Base-by-base conservation (phyloP, 30 jellyfish, hydroid and myxozoan genomes). In the Calvadosia cruxmelitensis region DNA sequence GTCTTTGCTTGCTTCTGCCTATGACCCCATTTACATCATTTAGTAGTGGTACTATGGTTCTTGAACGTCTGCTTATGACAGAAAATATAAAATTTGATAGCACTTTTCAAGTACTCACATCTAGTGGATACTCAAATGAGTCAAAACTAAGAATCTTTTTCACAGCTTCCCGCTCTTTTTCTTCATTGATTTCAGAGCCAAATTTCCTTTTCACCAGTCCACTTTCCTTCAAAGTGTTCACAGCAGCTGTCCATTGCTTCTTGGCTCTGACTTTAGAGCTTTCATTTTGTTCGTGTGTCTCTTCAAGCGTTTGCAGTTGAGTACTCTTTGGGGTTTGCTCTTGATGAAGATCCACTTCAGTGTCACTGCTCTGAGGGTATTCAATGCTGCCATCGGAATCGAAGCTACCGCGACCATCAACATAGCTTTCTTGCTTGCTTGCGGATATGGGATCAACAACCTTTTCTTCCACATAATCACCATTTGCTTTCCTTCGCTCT, bases 311-410 rank as follows among this genome's bases (percentile, higher is more conserved):
- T 48, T 5, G 23, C n/a, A n/a, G n/a, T n/a, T n/a, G n/a, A n/a
- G n/a, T n/a, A 5, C 20, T 42, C 34, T 73, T 23, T 24, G 74
- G 79, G 3, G 63, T 67, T 29, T 53, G 84, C 29, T 66, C 48
- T 63, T 53, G 67, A 49, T 75, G 78, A 20, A 23, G 30, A 64
- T 75, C 86, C 32, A 78, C 86, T 66, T 75, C 86, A 3, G 86
- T 31, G 65, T 75, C 86, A 64, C 86, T 75, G 51, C 48, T 75
- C 24, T 75, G 86, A 34, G 12, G 69, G 27, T 25, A 13, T 5
- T 53, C 31, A 5, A 5, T 10, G 31, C 27, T n/a, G 7, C 25
- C 7, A 25, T 53, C 31, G 12, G 31, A 13, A 13, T 27, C 31
- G 25, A 3, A 5, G 69, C 7, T 5, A 5, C 12, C 31, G 12